Base-by-base conservation (phyloP, 2,888 invertebrate species). In the Andrena marginata region DNA sequence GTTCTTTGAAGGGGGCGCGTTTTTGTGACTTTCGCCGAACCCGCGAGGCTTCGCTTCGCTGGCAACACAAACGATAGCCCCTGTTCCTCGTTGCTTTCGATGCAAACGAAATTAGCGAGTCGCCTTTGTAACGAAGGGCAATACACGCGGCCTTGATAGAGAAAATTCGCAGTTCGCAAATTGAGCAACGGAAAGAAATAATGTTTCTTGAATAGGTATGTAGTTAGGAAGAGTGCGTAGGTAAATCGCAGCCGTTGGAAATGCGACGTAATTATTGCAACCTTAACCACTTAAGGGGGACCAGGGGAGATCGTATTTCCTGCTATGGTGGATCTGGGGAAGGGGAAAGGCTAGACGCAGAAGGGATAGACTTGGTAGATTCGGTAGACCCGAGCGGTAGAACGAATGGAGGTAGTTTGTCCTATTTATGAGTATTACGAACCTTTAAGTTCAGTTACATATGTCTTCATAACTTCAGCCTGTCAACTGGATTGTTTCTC, bases 201-300 rank as follows among this genome's bases (percentile, higher is more conserved):
- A 56, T 49, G 64, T 49, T 64, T 23, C 31, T 48, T 69, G 78
- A 69, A 74, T 59, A 29, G 73, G 23, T 42, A 42, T 42, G 42
- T 62, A 54, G 56, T 64, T 70, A 35, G 31, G n/a, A 35, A 20
- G 33, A 78, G 48, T 42, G 29, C 7, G 29, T 48, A 10, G 51
- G 33, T 29, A 81, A 51, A 78, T 84, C 69, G 74, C 54, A 62
- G 48, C 51, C 23, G 60, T 20, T 54, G n/a, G 70, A 56, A 77
- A 80, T 78, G 69, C 78, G 60, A 64, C 59, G 75, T 82, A 80
- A 85, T 82, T 85, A 85, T 71, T 64, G 72, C 67, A 67, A 70
- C 80, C 77, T 79, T 77, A 85, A 85, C 81, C 78, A 78, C 73
- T 78, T 68, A 49, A 68, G 62, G 72, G 77, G 72, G 67, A 64